These are phyloP conservation scores for Antigone vipio DNA, from an alignment of 2,113 vertebrate genomes.

Conservation along the genomic window DNA sequence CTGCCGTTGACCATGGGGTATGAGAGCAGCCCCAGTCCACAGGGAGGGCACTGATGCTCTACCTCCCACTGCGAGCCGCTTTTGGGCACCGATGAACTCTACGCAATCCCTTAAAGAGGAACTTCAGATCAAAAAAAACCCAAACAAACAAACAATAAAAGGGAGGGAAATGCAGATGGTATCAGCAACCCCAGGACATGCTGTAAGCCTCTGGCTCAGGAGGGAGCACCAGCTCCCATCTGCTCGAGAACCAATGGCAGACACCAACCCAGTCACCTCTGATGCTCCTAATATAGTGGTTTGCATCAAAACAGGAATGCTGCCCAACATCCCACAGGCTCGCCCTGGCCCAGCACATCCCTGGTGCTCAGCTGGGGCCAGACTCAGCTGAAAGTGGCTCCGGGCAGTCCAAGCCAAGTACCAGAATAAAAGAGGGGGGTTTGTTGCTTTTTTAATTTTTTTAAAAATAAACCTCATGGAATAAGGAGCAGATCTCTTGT, in stretches of 20 bases:
- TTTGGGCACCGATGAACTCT: rapidly evolving
- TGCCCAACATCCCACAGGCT: background rate
- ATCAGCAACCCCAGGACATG: rapidly evolving
- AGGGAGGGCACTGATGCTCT: rapidly evolving
- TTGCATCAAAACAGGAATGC: background rate
- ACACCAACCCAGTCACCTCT: background rate
- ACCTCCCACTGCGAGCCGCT: background rate
- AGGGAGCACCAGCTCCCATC: rapidly evolving
- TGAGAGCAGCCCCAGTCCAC: rapidly evolving
- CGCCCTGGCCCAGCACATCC: background rate
- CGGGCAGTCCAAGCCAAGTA: background rate
- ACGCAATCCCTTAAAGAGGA: background rate
- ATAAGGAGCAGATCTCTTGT: background rate
- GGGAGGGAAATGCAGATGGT: background rate
- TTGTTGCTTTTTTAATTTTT: background rate
- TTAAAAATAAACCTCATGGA: background rate
- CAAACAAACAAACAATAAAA: background rate
- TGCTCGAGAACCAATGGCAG: background rate
- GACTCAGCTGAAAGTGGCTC: background rate
- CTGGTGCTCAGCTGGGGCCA: background rate
- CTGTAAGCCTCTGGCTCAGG: background rate
- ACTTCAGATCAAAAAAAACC: background rate
- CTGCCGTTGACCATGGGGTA: rapidly evolving
- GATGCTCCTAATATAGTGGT: rapidly evolving
- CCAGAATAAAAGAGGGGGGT: background rate